Percentiles rank a stretch among this genome's conserved stretches.
phyloP scores from a whole-genome alignment of 2,113 vertebrate genomes.

The Lethenteron reissneri region DNA sequence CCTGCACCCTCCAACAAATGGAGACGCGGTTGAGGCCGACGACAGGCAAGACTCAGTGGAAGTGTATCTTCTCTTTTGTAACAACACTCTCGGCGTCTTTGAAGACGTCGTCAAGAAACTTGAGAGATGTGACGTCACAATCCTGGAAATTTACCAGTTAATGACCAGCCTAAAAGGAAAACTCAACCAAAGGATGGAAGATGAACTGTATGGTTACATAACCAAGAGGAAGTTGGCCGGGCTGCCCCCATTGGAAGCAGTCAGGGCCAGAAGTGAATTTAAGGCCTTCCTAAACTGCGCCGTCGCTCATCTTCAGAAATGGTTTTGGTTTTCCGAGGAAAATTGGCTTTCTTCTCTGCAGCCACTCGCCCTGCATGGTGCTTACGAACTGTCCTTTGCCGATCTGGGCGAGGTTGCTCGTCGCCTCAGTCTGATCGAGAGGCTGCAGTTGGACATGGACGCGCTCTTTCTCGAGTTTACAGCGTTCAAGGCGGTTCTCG shows the following conservation, averaged over 20 bases:
- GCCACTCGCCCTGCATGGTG: too few species aligned
- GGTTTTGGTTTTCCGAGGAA: too few species aligned
- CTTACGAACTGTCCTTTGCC: too few species aligned
- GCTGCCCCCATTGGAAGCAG: slow-evolving; percentile 9
- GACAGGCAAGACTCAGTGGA: slow-evolving; percentile 9
- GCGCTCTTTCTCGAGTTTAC: too few species aligned
- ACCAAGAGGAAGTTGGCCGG: slow-evolving; percentile 13
- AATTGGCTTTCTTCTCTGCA: too few species aligned
- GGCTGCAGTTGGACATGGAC: too few species aligned
- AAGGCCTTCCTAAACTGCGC: background rate
- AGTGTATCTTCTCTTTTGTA: slow-evolving; percentile 11
- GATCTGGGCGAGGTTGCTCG: too few species aligned
- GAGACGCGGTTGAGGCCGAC: background rate
- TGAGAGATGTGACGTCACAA: slow-evolving; percentile 11
- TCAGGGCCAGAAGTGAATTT: slow-evolving; percentile 11
- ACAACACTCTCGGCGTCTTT: slow-evolving; percentile 11
- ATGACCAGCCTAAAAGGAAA: slow-evolving; percentile 9
- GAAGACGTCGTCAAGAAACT: slow-evolving; percentile 13
- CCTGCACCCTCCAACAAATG: too few species aligned
- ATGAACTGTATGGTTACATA: slow-evolving; percentile 13
- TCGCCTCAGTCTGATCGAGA: too few species aligned
- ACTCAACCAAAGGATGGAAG: slow-evolving; percentile 11
- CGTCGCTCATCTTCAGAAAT: too few species aligned
- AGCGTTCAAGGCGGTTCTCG: too few species aligned
- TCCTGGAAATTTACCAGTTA: slow-evolving; percentile 11